These are phyloP conservation scores for Resseliella maxima DNA, from an alignment of 2,888 invertebrate species.

Conservation along the genomic window DNA sequence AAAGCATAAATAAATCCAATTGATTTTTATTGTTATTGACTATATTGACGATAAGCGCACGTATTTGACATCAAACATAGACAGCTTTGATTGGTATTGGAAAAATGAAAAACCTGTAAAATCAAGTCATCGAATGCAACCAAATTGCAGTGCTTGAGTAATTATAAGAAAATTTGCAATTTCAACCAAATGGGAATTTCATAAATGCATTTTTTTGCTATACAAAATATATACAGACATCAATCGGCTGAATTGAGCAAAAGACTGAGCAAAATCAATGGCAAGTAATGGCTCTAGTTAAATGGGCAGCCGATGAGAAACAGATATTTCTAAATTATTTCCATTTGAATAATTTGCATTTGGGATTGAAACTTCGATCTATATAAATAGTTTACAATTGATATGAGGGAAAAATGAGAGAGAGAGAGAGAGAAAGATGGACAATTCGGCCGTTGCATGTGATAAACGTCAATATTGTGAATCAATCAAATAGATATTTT, in stretches of 20 bases:
- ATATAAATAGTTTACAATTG: not conserved
- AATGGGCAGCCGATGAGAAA: not conserved
- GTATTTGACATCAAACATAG: not conserved
- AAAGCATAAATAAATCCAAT: not conserved
- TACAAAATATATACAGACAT: not conserved
- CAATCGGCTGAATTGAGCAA: not conserved
- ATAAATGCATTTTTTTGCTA: too few relatives aligned
- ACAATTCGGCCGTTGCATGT: not conserved
- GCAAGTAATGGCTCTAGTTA: not conserved
- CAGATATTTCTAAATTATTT: slow-evolving; percentile 22
- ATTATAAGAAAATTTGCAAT: slow-evolving; percentile 1
- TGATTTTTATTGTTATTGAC: slow-evolving; percentile 29
- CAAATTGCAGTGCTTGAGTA: not conserved
- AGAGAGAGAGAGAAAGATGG: not conserved
- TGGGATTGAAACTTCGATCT: not conserved
- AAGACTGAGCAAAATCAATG: not conserved
- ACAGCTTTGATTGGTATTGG: not conserved
- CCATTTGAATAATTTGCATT: slow-evolving; percentile 35
- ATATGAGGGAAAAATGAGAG: not conserved
- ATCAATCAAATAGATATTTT: not conserved
- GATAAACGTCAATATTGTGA: not conserved
- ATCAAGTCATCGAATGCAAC: not conserved
- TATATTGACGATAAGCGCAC: not conserved
- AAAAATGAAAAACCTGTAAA: not conserved
- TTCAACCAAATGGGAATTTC: not conserved